Evolutionary conservation across 2,113 vertebrate species (phyloP).

Genomic region (Callospermophilus lateralis): DNA sequence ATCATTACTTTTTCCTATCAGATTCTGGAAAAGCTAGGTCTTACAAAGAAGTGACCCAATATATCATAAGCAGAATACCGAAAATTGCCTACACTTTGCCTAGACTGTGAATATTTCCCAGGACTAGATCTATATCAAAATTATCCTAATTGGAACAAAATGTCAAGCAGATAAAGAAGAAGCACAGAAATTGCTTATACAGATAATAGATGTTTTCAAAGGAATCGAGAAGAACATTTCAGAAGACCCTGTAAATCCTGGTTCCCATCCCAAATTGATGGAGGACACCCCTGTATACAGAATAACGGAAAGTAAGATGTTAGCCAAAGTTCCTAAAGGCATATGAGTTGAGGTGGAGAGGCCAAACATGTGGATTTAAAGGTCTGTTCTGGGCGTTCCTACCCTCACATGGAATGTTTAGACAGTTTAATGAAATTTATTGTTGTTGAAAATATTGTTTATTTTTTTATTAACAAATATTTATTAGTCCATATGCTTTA

Average conservation of each 20-base stretch:
- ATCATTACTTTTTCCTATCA: slow-evolving; percentile 51
- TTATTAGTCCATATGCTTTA: neutral
- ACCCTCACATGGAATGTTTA: neutral
- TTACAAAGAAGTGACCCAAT: neutral
- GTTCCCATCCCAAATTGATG: neutral
- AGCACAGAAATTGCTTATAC: neutral
- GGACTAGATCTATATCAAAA: neutral
- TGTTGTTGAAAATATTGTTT: neutral
- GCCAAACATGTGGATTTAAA: neutral
- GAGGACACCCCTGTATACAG: neutral
- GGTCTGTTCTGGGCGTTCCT: neutral
- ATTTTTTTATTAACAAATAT: neutral
- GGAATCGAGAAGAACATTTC: neutral
- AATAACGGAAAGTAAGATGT: neutral
- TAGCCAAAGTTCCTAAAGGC: neutral
- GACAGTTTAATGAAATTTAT: neutral
- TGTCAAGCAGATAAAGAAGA: neutral
- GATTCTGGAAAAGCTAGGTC: slow-evolving; percentile 30
- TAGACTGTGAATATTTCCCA: slow-evolving; percentile 27
- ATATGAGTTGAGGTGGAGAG: neutral
- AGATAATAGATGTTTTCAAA: neutral
- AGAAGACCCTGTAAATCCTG: neutral
- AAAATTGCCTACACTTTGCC: neutral
- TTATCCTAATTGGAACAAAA: slow-evolving; percentile 51
- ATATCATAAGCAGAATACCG: neutral